Evolutionary conservation across 2,888 invertebrate species (phyloP), one percentile per base, ranked within the genome.

Genomic region (Tridacna crocea): DNA sequence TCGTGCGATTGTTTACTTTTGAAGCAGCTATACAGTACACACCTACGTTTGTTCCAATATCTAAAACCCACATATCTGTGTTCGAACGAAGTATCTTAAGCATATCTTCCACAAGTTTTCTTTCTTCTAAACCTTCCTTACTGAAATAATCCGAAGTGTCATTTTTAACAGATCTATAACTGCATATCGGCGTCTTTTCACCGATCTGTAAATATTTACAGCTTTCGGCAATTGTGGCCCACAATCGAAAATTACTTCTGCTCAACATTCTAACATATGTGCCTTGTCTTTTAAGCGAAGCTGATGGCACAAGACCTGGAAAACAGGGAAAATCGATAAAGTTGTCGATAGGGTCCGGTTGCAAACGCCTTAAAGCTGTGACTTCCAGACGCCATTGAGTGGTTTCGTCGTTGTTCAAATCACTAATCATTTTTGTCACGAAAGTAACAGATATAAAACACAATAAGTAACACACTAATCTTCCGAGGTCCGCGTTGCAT

Each of bases 11-110:
- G 46, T 47, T 68, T 17, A 46, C 68, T 47, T 68, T 68, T 11
- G 68, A 17, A 13, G 68, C 68, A 8, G 68, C 68, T 8, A 68
- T 68, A 68, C 68, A 68, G 22, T 68, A 68, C 46, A 68, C 68
- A 6, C 68, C 68, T 12, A 47, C 10, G 17, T 27, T 6, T 4
- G 68, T 68, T 17, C 68, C 68, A 12, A 68, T 68, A n/a, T 68
- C 68, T n/a, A 68, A 6, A 47, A 68, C 36, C 47, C 15, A 8
- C 68, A 68, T 47, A 13, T 68, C 46, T 4, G 46, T 36, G 46
- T 68, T 47, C 6, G 36, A 8, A 26, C 46, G 22, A 8, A 68
- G 47, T 22, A 68, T n/a, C 68, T 68, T 27, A 10, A 68, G 6
- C 68, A 68, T 68, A 47, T 68, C 46, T 24, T 68, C 68, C 6